A percentile compares a stretch with the other conserved stretches of the same genome.
Conservation (phyloP, 2,888 invertebrate species). For the Athalia rosae region DNA sequence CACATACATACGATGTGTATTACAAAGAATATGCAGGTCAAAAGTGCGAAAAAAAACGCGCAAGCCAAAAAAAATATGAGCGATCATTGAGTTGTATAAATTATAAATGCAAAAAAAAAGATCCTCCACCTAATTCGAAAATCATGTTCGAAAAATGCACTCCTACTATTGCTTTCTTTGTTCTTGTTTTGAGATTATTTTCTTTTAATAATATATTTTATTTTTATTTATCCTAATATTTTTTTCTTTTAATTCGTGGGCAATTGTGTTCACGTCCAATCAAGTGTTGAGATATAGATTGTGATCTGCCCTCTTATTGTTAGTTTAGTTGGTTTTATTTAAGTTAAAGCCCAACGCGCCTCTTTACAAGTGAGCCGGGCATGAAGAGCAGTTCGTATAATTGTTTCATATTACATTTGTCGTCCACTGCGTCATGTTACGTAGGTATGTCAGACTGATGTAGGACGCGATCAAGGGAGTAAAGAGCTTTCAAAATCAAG, state of each 20-base stretch:
- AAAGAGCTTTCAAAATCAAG: background rate
- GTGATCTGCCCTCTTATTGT: background rate
- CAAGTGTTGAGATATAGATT: background rate
- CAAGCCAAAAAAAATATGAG: background rate
- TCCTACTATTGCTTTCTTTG: background rate
- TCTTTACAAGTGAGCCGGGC: slow-evolving; percentile 36
- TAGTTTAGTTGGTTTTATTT: slow-evolving; percentile 19
- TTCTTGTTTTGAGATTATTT: background rate
- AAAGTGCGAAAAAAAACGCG: background rate
- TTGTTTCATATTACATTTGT: slow-evolving; percentile 45
- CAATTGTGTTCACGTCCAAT: slow-evolving; percentile 15
- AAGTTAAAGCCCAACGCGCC: slow-evolving; percentile 34
- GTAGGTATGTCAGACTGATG: slow-evolving; percentile 3
- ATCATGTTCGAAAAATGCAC: background rate
- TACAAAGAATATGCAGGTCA: slow-evolving; percentile 22
- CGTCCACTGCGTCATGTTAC: slow-evolving; percentile 36
- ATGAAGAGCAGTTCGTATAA: slow-evolving; percentile 26
- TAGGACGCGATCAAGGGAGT: background rate
- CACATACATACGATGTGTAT: background rate
- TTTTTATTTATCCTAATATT: background rate
- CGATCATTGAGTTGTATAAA: no score
- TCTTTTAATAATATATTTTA: no score
- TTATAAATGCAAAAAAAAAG: no score
- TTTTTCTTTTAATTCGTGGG: background rate
- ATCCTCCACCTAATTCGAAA: no score